Evolutionary conservation across 2,113 vertebrate genomes (phyloP).

Genomic region (Sinosuthora webbiana): DNA sequence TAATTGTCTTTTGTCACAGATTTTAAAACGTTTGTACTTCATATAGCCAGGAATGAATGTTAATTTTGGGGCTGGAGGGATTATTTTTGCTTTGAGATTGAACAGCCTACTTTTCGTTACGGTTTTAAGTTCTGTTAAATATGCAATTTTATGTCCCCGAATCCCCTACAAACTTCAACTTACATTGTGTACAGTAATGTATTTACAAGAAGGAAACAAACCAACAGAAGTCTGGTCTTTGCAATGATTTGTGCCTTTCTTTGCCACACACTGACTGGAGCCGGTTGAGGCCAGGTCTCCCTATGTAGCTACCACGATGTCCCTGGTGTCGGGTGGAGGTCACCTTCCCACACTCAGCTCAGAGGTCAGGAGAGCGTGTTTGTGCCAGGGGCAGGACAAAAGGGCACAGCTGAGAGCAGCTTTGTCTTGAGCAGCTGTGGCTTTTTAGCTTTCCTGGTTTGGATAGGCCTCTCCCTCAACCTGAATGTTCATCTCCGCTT

Average conservation of each 20-base stretch:
- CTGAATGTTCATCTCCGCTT: constrained; percentile 77
- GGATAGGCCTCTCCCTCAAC: constrained; percentile 57
- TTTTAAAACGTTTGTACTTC: constrained; percentile 77
- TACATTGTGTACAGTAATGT: constrained; percentile 69
- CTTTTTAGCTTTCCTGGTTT: constrained; percentile 70
- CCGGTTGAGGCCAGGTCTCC: constrained; percentile 67
- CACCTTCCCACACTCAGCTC: constrained; percentile 57
- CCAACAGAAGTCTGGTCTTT: constrained; percentile 75
- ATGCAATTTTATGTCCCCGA: constrained; percentile 74
- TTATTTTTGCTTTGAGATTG: constrained; percentile 66
- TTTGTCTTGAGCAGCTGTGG: constrained; percentile 66
- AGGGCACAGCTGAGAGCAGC: constrained; percentile 47
- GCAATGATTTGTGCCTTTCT: constrained; percentile 84
- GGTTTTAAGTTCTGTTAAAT: constrained; percentile 75
- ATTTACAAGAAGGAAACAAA: constrained; percentile 71
- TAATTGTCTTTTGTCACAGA: constrained; percentile 79
- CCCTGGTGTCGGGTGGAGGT: constrained; percentile 45
- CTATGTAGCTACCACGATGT: constrained; percentile 67
- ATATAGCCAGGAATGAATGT: constrained; percentile 70
- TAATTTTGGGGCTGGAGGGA: constrained; percentile 58
- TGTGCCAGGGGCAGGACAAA: constrained; percentile 28
- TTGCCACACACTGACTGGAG: constrained; percentile 77
- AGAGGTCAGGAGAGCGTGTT: constrained; percentile 14
- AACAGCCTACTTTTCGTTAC: constrained; percentile 65
- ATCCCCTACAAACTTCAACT: constrained; percentile 50